Evolutionary conservation across 2,888 invertebrate species (phyloP).

Genomic region (Lottia scabra): DNA sequence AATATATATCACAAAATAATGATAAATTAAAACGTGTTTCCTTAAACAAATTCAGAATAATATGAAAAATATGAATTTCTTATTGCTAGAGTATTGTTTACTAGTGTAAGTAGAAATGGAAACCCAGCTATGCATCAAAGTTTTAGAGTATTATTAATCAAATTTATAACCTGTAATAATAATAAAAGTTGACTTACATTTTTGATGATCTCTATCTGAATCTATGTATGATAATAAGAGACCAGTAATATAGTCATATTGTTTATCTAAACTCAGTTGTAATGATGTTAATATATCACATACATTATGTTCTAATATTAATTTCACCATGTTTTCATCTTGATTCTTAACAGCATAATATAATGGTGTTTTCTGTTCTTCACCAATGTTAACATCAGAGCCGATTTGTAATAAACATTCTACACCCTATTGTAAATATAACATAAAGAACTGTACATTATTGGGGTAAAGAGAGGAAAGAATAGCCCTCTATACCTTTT

Average conservation of each 20-base stretch:
- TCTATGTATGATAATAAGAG: conserved; percentile 53
- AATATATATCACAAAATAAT: too few relatives aligned
- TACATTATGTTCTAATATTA: conserved; percentile 54
- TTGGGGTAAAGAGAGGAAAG: too few relatives aligned
- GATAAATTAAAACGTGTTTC: too few relatives aligned
- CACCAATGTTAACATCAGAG: conserved; percentile 57
- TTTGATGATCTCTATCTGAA: conserved; percentile 47
- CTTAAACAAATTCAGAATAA: too few relatives aligned
- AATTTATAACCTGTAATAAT: too few relatives aligned
- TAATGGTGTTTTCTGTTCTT: conserved; percentile 51
- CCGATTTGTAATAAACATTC: conserved; percentile 61
- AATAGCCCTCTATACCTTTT: too few relatives aligned
- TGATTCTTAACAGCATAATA: conserved; percentile 50
- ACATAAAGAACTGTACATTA: background rate
- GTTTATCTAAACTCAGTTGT: conserved; percentile 42
- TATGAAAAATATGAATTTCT: too few relatives aligned
- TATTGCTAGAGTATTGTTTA: too few relatives aligned
- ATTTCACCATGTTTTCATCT: conserved; percentile 50
- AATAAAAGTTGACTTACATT: background rate
- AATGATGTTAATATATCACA: conserved; percentile 51
- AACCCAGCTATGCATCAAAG: too few relatives aligned
- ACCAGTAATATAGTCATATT: conserved; percentile 51
- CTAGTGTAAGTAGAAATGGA: too few relatives aligned
- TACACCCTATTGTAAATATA: conserved; percentile 46
- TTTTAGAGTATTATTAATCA: too few relatives aligned